Evolutionary conservation across 2,797 vertebrate genomes (phyloP).

Genomic region (Kryptopterus vitreolus): DNA sequence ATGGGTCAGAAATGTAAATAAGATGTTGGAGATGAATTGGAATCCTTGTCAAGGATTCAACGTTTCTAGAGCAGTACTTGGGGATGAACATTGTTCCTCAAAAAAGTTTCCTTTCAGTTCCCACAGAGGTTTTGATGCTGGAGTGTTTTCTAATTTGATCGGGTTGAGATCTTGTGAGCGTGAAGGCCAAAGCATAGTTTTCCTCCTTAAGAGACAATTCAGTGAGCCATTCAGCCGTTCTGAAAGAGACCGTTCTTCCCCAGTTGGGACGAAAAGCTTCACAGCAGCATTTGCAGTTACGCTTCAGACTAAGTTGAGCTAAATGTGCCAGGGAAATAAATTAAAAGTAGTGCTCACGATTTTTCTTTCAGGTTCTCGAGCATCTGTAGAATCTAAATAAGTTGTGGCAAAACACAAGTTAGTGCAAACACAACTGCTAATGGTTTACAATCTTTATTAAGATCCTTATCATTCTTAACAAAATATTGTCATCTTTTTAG

Average conservation of each 20-base stretch:
- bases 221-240: neutral
- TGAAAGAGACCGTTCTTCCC: neutral
- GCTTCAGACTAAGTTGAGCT: neutral
- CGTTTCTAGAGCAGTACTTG: neutral
- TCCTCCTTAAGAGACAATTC: neutral
- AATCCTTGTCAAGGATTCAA: neutral
- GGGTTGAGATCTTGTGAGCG: neutral
- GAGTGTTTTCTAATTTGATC: neutral
- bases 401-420: conserved; percentile 18
- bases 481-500: neutral
- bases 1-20: neutral
- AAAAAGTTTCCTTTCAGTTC: neutral
- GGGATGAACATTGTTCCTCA: neutral
- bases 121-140: neutral
- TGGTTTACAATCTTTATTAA: neutral
- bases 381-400: neutral
- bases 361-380: neutral
- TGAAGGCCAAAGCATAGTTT: neutral
- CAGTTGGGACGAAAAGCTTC: neutral
- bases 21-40: neutral
- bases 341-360: neutral
- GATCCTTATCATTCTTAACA: neutral
- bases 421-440: neutral
- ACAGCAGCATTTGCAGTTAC: neutral
- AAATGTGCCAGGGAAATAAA: conserved; percentile 1